Evolutionary conservation across 1,140 invertebrate species (phyloP), one percentile per base, ranked within the genome.

Genomic region (Oscheius sp.): DNA sequence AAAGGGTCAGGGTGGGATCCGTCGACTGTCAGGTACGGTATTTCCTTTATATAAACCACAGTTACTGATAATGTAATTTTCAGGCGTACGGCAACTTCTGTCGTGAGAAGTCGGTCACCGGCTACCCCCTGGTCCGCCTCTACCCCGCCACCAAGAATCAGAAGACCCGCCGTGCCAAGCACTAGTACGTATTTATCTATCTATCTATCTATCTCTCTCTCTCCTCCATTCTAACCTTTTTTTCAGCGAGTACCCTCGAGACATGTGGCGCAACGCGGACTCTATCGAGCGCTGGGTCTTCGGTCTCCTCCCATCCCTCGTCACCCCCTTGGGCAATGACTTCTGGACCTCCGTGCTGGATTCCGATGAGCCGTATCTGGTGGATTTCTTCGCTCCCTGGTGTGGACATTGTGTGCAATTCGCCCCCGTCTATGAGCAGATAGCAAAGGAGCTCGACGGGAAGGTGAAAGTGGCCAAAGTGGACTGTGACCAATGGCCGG

Each of bases 381-480:
- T 99, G 2, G 94, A 97, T 85, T 98, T 98, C 88, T 97, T 90
- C 86, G 95, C 95, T 18, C 95, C 95, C 0, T 83, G 82, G 82
- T 83, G 82, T 72, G 75, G 73, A 3, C 83, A 84, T 71, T 83
- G 82, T 64, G 62, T 80, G 23, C 76, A 81, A 55, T 83, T 83
- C 73, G 82, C 83, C 2, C 82, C 82, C 1, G 62, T 78, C 28
- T 83, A 77, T 62, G 83, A 83, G 46, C 65, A 80, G 73, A 46
- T 82, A 28, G 80, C 82, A 1, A 78, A 79, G 74, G 82, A 83
- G 23, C 42, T 83, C 7, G 79, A 84, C 13, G 83, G 80, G 26
- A 67, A 72, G 36, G 79, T 83, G 45, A 75, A 79, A 10, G 52
- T 83, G 20, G 82, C 74, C n/a, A 83, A 83, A 68, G 71, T 83